A percentile compares a stretch with the other conserved stretches of the same genome.
These are phyloP conservation scores for Drosophila lowei DNA, from an alignment of 1,140 invertebrate species.

Conservation along the genomic window DNA sequence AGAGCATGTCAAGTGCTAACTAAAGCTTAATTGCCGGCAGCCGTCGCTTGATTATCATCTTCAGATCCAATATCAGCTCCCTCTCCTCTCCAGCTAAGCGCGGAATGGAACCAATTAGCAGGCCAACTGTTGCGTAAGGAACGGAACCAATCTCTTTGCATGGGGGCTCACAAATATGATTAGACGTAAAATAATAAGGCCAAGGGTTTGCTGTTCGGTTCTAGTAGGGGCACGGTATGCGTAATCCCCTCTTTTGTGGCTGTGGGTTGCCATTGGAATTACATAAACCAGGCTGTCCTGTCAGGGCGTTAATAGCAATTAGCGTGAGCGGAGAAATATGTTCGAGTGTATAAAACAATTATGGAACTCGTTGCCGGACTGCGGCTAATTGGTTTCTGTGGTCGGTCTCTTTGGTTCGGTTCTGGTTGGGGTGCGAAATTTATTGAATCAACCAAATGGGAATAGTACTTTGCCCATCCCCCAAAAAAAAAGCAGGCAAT, in stretches of 20 bases:
- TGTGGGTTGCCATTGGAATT: constrained; percentile 16
- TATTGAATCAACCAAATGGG: constrained; percentile 64
- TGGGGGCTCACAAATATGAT: constrained; percentile 47
- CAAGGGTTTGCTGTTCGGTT: constrained; percentile 32
- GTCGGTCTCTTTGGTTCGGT: constrained; percentile 28
- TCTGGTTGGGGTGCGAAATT: constrained; percentile 25
- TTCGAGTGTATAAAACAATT: constrained; percentile 64
- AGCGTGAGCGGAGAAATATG: constrained; percentile 42
- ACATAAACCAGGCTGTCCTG: constrained; percentile 52
- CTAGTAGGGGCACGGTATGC: constrained; percentile 6
- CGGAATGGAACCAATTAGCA: constrained; percentile 51
- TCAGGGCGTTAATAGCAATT: constrained; percentile 70
- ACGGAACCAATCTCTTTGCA: constrained; percentile 15
- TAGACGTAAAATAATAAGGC: constrained; percentile 64
- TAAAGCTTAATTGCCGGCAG: constrained; percentile 51
- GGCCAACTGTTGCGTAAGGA: constrained; percentile 34
- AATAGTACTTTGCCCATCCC: constrained; percentile 45
- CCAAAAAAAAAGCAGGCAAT: constrained; percentile 45
- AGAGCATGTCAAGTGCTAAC: constrained; percentile 34
- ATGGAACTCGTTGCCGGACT: constrained; percentile 55
- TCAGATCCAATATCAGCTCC: neutral
- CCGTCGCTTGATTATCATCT: constrained; percentile 43
- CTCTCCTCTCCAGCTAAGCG: neutral
- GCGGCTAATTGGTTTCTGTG: constrained; percentile 70
- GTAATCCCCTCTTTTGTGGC: neutral